phyloP scores from a whole-genome alignment of 2,113 vertebrate genomes.

The Microcebus tavaratra region DNA sequence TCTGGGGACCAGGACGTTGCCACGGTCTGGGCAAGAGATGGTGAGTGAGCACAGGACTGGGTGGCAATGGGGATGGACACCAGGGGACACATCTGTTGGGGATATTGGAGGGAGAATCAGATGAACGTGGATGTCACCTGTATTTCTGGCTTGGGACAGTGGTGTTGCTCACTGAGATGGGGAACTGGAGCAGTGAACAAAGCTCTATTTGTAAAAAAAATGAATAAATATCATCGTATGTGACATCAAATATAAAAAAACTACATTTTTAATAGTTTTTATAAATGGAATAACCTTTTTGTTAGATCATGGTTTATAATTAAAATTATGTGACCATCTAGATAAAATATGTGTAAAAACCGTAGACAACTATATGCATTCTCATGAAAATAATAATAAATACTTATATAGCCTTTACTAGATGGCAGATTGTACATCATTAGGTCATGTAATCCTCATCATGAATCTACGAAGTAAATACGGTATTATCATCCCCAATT shows the following conservation, averaged over 20 bases:
- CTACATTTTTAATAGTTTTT: neutral
- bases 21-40: neutral
- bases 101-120: neutral
- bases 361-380: neutral
- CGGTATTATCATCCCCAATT: neutral
- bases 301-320: neutral
- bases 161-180: accelerated
- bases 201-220: neutral
- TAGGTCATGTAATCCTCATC: neutral
- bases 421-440: neutral
- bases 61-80: too few species aligned
- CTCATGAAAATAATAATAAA: neutral
- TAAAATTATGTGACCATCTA: neutral
- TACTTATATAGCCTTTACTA: neutral
- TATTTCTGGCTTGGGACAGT: neutral
- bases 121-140: neutral
- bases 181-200: neutral
- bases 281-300: neutral
- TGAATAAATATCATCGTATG: neutral
- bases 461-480: neutral
- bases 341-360: neutral
- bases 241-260: neutral
- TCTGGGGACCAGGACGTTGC: neutral
- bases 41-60: neutral
- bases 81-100: neutral